Percentiles rank a stretch among this genome's conserved stretches.
Evolutionary conservation across 2,113 vertebrate species (phyloP).

Genomic region (Empidonax alnorum): DNA sequence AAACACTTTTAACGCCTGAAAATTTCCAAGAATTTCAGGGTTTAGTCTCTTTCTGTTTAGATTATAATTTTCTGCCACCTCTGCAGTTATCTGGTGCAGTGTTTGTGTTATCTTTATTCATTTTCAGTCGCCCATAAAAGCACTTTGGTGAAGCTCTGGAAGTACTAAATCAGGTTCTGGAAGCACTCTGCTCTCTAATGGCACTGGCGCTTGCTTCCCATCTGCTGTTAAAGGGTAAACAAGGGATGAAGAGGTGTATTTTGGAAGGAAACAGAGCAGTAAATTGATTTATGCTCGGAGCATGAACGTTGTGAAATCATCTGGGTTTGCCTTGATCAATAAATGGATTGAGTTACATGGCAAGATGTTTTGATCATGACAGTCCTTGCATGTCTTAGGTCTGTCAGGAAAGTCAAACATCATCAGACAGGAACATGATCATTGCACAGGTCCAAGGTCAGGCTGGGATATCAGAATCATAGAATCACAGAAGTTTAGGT

Average conservation of each 20-base stretch:
- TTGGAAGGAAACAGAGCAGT: neutral
- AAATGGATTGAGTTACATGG: neutral
- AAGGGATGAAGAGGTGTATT: rapidly evolving
- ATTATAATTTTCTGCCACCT: neutral
- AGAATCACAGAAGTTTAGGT: neutral
- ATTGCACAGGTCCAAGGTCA: neutral
- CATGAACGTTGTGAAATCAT: neutral
- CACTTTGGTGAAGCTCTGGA: neutral
- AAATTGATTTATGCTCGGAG: neutral
- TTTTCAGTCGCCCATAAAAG: neutral
- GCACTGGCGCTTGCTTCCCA: neutral
- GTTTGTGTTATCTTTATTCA: neutral
- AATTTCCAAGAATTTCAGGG: neutral
- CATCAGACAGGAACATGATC: neutral
- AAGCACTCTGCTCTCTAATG: neutral
- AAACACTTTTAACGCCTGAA: neutral
- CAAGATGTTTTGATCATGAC: neutral
- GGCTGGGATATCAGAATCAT: neutral
- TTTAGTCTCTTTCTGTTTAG: neutral
- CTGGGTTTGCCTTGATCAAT: neutral
- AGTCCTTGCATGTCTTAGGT: neutral
- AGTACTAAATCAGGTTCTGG: neutral
- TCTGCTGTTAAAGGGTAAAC: neutral
- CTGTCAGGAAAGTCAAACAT: neutral
- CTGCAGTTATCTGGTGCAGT: neutral